phyloP scores from a whole-genome alignment of 2,113 vertebrate genomes.

The Beaufortia kweichowensis region DNA sequence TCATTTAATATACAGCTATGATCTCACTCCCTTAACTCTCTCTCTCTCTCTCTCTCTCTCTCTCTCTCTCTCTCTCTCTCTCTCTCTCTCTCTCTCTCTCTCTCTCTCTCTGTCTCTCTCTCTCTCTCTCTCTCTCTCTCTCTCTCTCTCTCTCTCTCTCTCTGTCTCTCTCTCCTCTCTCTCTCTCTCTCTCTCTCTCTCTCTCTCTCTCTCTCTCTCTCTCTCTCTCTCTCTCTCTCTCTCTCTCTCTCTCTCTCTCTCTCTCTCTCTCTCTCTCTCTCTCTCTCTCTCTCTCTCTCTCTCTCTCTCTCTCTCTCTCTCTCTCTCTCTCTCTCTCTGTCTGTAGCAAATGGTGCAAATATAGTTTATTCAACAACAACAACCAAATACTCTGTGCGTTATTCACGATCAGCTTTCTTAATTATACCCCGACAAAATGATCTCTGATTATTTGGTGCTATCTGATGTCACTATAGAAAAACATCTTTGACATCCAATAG shows the following conservation, averaged over 20 bases:
- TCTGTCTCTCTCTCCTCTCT: too few species aligned
- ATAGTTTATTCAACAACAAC: conserved; percentile 34
- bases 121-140: background rate
- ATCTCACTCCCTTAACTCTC: conserved; percentile 15
- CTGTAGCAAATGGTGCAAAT: conserved; percentile 56
- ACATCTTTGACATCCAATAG: conserved; percentile 48
- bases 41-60: conserved; percentile 8
- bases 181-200: conserved; percentile 29
- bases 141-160: conserved; percentile 28
- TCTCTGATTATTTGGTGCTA: conserved; percentile 53
- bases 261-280: background rate
- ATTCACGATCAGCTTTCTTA: conserved; percentile 20
- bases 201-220: background rate
- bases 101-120: conserved; percentile 5
- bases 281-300: conserved; percentile 7
- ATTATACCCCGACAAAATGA: too few species aligned
- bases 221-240: conserved; percentile 7
- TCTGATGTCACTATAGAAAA: conserved; percentile 28
- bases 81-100: conserved; percentile 28
- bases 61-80: background rate
- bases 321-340: conserved; percentile 22
- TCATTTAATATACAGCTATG: conserved; percentile 29
- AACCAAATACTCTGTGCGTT: conserved; percentile 55
- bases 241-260: conserved; percentile 29
- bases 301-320: too few species aligned